Conservation (phyloP, 1,140 invertebrate genomes). For the Drosophila fuyamai region DNA sequence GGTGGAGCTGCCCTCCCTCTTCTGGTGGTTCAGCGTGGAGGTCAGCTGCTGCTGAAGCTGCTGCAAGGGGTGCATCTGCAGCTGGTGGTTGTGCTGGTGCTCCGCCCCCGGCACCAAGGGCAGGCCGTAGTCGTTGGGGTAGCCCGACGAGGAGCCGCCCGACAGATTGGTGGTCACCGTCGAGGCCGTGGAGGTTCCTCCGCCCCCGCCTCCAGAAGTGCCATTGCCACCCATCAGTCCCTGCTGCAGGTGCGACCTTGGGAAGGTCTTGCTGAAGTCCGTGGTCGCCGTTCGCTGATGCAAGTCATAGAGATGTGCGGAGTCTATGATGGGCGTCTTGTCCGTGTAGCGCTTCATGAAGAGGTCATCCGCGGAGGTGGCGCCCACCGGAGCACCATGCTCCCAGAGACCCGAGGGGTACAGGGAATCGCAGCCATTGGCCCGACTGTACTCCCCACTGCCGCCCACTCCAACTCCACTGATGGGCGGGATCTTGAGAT, state of each 20-base stretch:
- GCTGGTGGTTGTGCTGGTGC: constrained; percentile 80
- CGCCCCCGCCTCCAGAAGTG: constrained; percentile 7
- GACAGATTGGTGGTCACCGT: constrained; percentile 76
- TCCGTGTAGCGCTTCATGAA: constrained; percentile 88
- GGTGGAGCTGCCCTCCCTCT: constrained; percentile 37
- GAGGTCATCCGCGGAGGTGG: constrained; percentile 84
- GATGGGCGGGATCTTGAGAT: constrained; percentile 62
- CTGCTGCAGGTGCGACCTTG: constrained; percentile 78
- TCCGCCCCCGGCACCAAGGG: constrained; percentile 87
- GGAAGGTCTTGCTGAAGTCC: constrained; percentile 86
- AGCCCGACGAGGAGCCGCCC: constrained; percentile 84
- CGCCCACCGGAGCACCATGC: constrained; percentile 43
- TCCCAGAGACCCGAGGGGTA: constrained; percentile 91
- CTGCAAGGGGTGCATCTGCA: constrained; percentile 78
- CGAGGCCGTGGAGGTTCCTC: constrained; percentile 63
- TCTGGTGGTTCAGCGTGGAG: constrained; percentile 59
- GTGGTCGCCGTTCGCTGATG: constrained; percentile 72
- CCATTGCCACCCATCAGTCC: constrained; percentile 4
- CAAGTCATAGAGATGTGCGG: constrained; percentile 76
- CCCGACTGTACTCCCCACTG: constrained; percentile 90
- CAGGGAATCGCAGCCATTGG: constrained; percentile 88
- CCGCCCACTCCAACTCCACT: constrained; percentile 40
- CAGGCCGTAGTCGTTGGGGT: constrained; percentile 92
- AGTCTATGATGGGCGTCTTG: constrained; percentile 90
- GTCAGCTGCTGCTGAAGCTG: constrained; percentile 74